Evolutionary conservation across 2,113 vertebrate species (phyloP), one percentile per base, ranked within the genome.

Genomic region (Emydocephalus ijimae): DNA sequence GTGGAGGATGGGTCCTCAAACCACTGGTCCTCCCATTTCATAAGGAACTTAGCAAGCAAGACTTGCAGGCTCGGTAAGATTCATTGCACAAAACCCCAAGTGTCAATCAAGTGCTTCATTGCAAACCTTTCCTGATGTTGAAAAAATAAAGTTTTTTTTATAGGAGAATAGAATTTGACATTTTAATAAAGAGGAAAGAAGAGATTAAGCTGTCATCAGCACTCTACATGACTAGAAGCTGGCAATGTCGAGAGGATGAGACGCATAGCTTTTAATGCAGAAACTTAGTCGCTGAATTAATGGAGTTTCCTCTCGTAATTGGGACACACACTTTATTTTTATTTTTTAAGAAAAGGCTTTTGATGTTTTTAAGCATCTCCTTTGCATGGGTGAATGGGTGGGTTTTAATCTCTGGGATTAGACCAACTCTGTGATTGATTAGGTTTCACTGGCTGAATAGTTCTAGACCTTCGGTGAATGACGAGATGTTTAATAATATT

Each of bases 171-270:
- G 1, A 61, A 92, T 95, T 94, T 97, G 96, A 96, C 92, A 94
- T 96, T 97, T 97, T 94, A 96, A 96, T 96, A 95, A 97, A 96
- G 93, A 96, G 93, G 86, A 95, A 96, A 61, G 89, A 23, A 93
- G 93, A 43, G 91, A 95, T 97, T 96, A 89, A 96, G 92, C 90
- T 96, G 88, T 61, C 94, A 91, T 96, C 94, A 96, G 91, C 95
- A 89, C 92, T 90, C 93, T 93, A 91, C 45, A 93, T 85, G 96
- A 94, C 93, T 92, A 96, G 97, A 57, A 95, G 81, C 57, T 81
- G 95, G 21, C 61, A 91, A 94, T 93, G 88, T 92, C 56, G 85
- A 94, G 92, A 95, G 92, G 93, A 96, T 94, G 94, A 94, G 93
- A 54, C 39, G 18, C 3, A 18, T 59, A 92, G 87, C 89, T 69